phyloP scores from a whole-genome alignment of 1,140 invertebrate genomes.

The Nymphalis io region DNA sequence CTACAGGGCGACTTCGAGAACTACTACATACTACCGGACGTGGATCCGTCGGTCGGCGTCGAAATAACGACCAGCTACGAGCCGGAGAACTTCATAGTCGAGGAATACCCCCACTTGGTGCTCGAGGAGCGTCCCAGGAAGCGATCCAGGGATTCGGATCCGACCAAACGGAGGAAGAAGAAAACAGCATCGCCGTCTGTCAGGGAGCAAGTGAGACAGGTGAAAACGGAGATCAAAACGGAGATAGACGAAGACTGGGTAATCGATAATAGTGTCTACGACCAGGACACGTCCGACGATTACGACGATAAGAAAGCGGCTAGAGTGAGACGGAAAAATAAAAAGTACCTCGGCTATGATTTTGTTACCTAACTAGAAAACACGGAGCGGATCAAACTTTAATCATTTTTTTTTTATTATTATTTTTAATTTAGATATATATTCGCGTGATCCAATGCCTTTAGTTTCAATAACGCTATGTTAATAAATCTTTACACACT shows the following conservation, averaged over 20 bases:
- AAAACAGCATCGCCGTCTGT: constrained; percentile 37
- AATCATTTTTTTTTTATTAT: constrained; percentile 31
- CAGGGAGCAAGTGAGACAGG: constrained; percentile 53
- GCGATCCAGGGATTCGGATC: constrained; percentile 47
- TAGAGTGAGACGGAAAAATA: constrained; percentile 72
- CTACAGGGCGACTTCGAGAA: constrained; percentile 71
- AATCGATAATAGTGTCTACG: constrained; percentile 60
- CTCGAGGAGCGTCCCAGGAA: constrained; percentile 65
- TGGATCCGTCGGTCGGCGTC: constrained; percentile 65
- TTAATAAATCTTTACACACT: constrained; percentile 18
- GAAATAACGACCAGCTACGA: constrained; percentile 71
- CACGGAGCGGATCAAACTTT: not conserved
- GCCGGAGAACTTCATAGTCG: constrained; percentile 65
- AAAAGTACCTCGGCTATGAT: constrained; percentile 72
- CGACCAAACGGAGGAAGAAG: constrained; percentile 53
- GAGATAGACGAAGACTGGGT: constrained; percentile 66
- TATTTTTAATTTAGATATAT: constrained; percentile 28
- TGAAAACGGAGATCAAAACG: constrained; percentile 51
- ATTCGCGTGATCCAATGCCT: constrained; percentile 37
- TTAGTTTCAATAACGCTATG: constrained; percentile 24
- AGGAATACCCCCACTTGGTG: constrained; percentile 67
- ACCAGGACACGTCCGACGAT: constrained; percentile 56
- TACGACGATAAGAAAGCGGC: constrained; percentile 67
- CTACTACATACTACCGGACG: constrained; percentile 70
- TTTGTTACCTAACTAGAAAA: constrained; percentile 59